phyloP scores from a whole-genome alignment of 2,888 invertebrate genomes.

The Eilema caniola region DNA sequence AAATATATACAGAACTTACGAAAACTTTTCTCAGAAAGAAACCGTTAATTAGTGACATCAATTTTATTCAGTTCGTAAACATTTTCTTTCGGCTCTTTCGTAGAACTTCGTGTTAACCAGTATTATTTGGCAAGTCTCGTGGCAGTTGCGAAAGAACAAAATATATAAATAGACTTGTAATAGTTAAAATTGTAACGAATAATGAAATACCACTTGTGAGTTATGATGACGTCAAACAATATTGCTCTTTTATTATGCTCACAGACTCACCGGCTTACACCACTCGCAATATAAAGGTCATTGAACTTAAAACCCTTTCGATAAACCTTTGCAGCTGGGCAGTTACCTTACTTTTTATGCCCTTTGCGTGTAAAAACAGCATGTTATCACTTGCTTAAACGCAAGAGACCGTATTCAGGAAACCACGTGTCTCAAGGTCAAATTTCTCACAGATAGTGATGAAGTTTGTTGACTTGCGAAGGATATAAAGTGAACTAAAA shows the following conservation, averaged over 20 bases:
- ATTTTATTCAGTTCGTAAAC: background rate
- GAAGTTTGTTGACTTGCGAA: background rate
- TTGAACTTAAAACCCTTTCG: constrained; percentile 25
- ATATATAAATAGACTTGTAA: background rate
- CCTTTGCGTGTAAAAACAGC: background rate
- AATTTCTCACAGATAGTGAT: background rate
- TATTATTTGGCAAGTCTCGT: background rate
- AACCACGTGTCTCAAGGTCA: background rate
- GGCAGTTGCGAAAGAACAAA: background rate
- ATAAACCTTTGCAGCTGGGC: constrained; percentile 17
- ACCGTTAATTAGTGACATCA: background rate
- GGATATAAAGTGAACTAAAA: background rate
- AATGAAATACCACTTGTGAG: background rate
- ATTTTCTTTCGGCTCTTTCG: background rate
- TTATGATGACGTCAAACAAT: background rate
- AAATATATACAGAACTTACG: background rate
- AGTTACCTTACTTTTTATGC: constrained; percentile 10
- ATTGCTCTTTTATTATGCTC: constrained; percentile 4
- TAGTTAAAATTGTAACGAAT: constrained; percentile 1
- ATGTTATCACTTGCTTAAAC: background rate
- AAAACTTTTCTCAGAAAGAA: background rate
- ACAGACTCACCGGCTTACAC: background rate
- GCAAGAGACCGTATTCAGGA: background rate
- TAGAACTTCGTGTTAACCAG: background rate
- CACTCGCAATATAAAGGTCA: constrained; percentile 9